These are phyloP conservation scores for Ammodramus savannarum DNA, from an alignment of 2,113 vertebrate species.

Conservation along the genomic window DNA sequence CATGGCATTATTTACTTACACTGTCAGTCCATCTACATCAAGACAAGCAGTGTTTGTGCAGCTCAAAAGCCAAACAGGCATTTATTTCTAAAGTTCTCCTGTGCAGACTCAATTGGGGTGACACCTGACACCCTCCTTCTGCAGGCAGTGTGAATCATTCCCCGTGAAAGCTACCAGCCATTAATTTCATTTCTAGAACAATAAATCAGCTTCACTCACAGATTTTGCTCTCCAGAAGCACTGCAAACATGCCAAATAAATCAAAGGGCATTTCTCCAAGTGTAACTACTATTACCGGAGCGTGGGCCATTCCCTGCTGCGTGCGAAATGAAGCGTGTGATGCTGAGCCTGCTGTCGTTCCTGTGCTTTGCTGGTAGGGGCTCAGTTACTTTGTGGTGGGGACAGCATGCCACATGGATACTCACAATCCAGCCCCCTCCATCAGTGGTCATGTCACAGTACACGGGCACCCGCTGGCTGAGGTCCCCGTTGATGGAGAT, in stretches of 20 bases:
- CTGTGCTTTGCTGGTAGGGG: neutral
- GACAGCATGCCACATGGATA: accelerated
- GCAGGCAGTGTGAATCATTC: constrained; percentile 39
- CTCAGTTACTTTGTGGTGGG: neutral
- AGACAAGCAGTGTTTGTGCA: neutral
- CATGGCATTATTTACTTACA: constrained; percentile 19
- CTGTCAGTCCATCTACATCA: neutral
- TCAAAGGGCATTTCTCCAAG: constrained; percentile 61
- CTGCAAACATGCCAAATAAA: constrained; percentile 65
- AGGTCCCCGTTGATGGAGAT: constrained; percentile 91
- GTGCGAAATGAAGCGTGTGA: neutral
- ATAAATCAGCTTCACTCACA: constrained; percentile 64
- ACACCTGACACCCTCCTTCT: constrained; percentile 7
- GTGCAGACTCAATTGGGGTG: neutral
- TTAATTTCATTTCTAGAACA: constrained; percentile 69
- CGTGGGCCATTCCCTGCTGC: neutral
- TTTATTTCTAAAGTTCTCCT: constrained; percentile 21
- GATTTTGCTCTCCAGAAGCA: constrained; percentile 57
- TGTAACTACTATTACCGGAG: constrained; percentile 46
- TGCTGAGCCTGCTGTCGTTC: neutral
- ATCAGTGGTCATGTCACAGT: constrained; percentile 94
- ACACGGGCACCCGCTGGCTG: constrained; percentile 89
- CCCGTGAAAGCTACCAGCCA: constrained; percentile 34
- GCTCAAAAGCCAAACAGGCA: constrained; percentile 9
- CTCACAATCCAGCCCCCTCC: constrained; percentile 97